Evolutionary conservation across 2,888 invertebrate species (phyloP).

Genomic region (Autographa pulchrina): DNA sequence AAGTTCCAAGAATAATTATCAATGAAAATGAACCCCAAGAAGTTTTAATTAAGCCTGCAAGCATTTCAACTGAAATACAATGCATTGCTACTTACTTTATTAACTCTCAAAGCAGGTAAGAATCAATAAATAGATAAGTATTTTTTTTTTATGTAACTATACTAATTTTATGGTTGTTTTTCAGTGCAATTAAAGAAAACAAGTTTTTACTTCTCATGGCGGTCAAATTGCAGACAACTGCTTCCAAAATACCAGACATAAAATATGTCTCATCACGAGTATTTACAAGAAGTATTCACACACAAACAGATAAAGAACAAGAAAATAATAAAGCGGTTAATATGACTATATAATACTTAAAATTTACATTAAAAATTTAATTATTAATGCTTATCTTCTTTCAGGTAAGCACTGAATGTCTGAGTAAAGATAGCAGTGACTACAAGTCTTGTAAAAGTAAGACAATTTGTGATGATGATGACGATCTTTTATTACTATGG

Average conservation of each 20-base stretch:
- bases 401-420: conserved; percentile 21
- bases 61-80: conserved; percentile 51
- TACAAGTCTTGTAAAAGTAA: conserved; percentile 18
- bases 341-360: background rate
- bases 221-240: conserved; percentile 34
- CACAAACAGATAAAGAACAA: conserved; percentile 35
- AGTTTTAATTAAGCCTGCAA: conserved; percentile 37
- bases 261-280: conserved; percentile 34
- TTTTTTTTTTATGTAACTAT: background rate
- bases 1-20: conserved; percentile 71
- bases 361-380: too few relatives aligned
- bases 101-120: conserved; percentile 34
- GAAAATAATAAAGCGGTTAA: conserved; percentile 20
- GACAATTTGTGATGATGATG: conserved; percentile 20
- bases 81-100: conserved; percentile 55
- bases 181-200: conserved; percentile 21
- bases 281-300: conserved; percentile 37
- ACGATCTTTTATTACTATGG: conserved; percentile 65
- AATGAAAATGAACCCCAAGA: conserved; percentile 45
- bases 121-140: background rate
- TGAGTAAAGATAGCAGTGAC: conserved; percentile 18
- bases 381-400: conserved; percentile 10
- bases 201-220: conserved; percentile 51
- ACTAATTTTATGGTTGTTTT: background rate
- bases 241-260: conserved; percentile 28